phyloP scores from a whole-genome alignment of 1,140 invertebrate species.

The Halyomorpha halys region DNA sequence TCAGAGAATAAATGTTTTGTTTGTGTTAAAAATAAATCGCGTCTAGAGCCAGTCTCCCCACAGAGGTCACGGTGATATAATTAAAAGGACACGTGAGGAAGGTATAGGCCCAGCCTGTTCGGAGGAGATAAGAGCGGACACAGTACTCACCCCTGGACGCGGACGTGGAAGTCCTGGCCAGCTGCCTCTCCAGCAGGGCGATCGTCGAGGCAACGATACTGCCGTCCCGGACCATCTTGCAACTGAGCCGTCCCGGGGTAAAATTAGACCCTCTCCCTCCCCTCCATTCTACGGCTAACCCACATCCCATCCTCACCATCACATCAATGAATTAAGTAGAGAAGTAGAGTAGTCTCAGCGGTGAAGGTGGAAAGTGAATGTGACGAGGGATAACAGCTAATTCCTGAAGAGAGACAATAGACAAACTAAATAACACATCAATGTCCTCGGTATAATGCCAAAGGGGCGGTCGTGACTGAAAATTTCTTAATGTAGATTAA shows the following conservation, averaged over 20 bases:
- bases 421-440: too few relatives aligned
- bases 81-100: too few relatives aligned
- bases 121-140: background rate
- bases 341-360: too few relatives aligned
- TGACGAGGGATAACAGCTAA: too few relatives aligned
- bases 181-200: constrained; percentile 28
- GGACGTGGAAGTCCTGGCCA: background rate
- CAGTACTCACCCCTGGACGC: background rate
- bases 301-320: background rate
- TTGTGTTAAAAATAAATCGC: too few relatives aligned
- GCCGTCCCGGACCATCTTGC: constrained; percentile 25
- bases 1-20: background rate
- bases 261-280: background rate
- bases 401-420: too few relatives aligned
- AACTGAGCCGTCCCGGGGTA: background rate
- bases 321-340: background rate
- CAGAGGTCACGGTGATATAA: too few relatives aligned
- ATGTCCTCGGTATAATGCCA: too few relatives aligned
- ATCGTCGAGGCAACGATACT: constrained; percentile 29
- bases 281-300: background rate
- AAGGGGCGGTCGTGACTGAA: too few relatives aligned
- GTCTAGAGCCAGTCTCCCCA: too few relatives aligned
- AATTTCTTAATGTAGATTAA: too few relatives aligned
- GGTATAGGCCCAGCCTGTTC: background rate
- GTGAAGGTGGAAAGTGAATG: too few relatives aligned